Conservation (phyloP, 2,888 invertebrate species). For the Fragum sueziense region DNA sequence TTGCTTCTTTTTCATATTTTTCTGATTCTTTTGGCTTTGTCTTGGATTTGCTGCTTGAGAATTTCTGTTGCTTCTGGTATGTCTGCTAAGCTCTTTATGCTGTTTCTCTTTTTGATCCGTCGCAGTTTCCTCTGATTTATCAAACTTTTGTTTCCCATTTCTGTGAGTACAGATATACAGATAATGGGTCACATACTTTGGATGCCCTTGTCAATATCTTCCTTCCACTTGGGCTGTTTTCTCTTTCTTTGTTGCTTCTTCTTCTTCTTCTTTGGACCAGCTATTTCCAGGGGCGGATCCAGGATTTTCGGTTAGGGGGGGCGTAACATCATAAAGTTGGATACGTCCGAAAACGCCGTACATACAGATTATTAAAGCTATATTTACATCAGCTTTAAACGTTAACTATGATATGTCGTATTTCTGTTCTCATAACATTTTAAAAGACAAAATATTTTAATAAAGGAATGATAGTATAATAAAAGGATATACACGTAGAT, state of each 20-base stretch:
- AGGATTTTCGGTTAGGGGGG: too few relatives aligned
- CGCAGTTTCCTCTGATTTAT: neutral
- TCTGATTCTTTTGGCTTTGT: neutral
- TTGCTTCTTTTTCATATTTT: neutral
- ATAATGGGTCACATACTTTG: neutral
- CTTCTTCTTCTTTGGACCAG: neutral
- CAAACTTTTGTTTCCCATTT: neutral
- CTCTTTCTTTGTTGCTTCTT: neutral
- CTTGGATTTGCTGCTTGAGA: neutral
- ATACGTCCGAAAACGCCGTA: too few relatives aligned
- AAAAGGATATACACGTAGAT: too few relatives aligned
- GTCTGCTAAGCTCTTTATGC: neutral
- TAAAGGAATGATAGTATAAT: too few relatives aligned
- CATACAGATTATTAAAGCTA: too few relatives aligned
- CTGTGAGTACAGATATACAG: too few relatives aligned
- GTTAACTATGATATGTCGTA: too few relatives aligned
- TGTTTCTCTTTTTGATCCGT: neutral
- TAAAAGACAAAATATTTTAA: too few relatives aligned
- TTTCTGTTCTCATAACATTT: too few relatives aligned
- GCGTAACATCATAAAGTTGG: too few relatives aligned
- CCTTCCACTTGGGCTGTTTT: neutral
- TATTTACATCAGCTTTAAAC: too few relatives aligned
- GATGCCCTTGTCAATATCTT: neutral
- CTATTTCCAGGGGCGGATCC: too few relatives aligned
- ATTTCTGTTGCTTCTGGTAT: neutral